Evolutionary conservation across 2,113 vertebrate species (phyloP).

Genomic region (Stegastes partitus): DNA sequence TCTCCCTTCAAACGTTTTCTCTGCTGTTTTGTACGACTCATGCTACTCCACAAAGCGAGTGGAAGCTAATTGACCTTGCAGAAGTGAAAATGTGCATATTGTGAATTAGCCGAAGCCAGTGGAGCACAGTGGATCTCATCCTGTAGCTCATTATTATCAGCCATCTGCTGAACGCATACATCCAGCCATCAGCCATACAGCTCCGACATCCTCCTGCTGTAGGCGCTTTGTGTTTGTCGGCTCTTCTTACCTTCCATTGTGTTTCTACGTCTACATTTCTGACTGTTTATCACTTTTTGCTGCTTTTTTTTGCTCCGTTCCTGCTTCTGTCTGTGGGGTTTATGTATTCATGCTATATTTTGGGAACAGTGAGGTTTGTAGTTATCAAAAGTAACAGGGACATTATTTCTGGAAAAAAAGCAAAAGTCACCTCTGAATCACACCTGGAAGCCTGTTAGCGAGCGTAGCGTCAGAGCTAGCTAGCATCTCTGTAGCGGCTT

Average conservation of each 20-base stretch:
- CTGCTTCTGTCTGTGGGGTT: not conserved
- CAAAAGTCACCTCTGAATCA: not conserved
- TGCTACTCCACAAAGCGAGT: not conserved
- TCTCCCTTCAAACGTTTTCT: not conserved
- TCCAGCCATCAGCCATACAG: slow-evolving; percentile 36
- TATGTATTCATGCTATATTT: not conserved
- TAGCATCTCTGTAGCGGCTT: not conserved
- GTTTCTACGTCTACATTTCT: not conserved
- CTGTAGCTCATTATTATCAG: slow-evolving; percentile 71
- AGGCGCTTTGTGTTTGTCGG: slow-evolving; percentile 4
- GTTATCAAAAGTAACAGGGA: not conserved
- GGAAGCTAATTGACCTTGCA: slow-evolving; percentile 67
- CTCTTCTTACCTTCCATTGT: not conserved
- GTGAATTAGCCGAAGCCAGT: slow-evolving; percentile 60
- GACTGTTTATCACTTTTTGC: not conserved
- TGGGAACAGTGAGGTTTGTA: not conserved
- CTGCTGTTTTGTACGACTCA: not conserved
- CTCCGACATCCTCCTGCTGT: slow-evolving; percentile 7
- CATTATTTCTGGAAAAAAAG: no score
- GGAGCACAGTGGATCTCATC: slow-evolving; percentile 60
- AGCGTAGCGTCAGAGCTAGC: not conserved
- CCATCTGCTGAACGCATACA: slow-evolving; percentile 66
- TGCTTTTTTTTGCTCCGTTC: no score
- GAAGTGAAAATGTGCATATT: slow-evolving; percentile 64
- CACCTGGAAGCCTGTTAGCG: not conserved